Base-by-base conservation (phyloP, 2,888 invertebrate genomes). In the Lordiphosa andalusiaca region DNA sequence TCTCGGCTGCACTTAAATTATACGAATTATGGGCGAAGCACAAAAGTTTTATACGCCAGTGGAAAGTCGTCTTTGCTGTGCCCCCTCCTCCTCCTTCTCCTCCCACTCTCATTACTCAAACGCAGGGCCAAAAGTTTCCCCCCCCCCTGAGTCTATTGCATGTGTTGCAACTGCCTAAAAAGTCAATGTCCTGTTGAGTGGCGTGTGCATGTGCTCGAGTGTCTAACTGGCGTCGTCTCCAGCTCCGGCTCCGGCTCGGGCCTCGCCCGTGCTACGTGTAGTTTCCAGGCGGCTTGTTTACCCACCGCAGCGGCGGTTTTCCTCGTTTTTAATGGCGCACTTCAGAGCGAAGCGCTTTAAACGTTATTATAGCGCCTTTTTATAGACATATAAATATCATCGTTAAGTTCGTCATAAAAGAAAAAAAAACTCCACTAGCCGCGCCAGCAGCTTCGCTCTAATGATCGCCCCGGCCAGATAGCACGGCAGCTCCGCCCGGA, bases 321-420 rank as follows among this genome's bases (percentile, higher is more conserved):
- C 25, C 25, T 58, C 35, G 25, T 21, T 75, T 75, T 71, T 78
- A 75, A 75, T 75, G 75, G 78, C 65, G 66, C 75, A 71, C 74
- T 77, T 67, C 61, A 73, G 30, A 44, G 12, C 13, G 12, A 36
- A 36, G 71, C 47, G 76, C 73, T 74, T 78, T 78, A 75, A 75
- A 80, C 76, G 75, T 75, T 75, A 78, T 75, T 78, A 78, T 66
- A 66, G 76, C 73, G 76, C 63, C 69, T 69, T 73, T 71, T 75
- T 75, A 75, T 75, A 69, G 75, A 67, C 75, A 69, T 75, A 75
- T 75, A 75, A 78, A 75, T 75, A 75, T 78, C 80, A 78, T 66
- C 75, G 75, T 78, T 75, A 75, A 78, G 80, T 78, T 69, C 56
- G 72, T 67, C 76, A 72, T 75, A 74, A 74, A 66, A 72, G 49